phyloP scores from a whole-genome alignment of 2,797 vertebrate species.

The Sciurus vulgaris region DNA sequence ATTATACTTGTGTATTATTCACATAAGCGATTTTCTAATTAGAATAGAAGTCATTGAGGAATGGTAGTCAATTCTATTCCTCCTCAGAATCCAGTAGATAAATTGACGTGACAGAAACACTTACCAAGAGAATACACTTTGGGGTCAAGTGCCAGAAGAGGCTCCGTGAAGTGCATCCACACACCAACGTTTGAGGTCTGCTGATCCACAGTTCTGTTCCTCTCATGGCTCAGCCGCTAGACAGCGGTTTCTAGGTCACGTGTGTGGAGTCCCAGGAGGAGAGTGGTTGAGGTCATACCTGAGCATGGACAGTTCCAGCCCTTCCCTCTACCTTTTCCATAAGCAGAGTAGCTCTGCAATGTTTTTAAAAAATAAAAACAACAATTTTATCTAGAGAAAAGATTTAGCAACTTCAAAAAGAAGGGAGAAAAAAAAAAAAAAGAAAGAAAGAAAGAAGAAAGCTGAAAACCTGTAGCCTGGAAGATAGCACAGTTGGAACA shows the following conservation, averaged over 20 bases:
- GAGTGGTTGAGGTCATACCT: neutral
- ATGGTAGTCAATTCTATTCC: neutral
- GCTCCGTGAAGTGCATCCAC: neutral
- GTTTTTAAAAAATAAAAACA: neutral
- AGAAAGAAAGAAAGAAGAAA: neutral
- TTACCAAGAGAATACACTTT: constrained; percentile 8
- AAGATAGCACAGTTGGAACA: neutral
- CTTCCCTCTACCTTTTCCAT: neutral
- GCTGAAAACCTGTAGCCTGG: neutral
- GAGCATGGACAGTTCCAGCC: neutral
- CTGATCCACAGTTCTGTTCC: neutral
- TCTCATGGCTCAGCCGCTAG: neutral
- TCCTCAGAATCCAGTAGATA: constrained; percentile 15
- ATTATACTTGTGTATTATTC: constrained; percentile 24
- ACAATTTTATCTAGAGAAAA: constrained; percentile 33
- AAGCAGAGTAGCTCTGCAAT: neutral
- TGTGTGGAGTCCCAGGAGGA: neutral
- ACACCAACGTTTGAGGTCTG: fast-evolving
- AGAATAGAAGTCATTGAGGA: constrained; percentile 60
- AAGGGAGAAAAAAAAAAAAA: neutral
- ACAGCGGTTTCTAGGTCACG: neutral
- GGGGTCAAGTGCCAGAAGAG: neutral
- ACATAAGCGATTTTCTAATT: constrained; percentile 59
- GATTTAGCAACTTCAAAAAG: constrained; percentile 49
- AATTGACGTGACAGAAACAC: neutral